These are phyloP conservation scores for Drosophila mercatorum DNA, from an alignment of 2,888 invertebrate genomes.

Conservation along the genomic window DNA sequence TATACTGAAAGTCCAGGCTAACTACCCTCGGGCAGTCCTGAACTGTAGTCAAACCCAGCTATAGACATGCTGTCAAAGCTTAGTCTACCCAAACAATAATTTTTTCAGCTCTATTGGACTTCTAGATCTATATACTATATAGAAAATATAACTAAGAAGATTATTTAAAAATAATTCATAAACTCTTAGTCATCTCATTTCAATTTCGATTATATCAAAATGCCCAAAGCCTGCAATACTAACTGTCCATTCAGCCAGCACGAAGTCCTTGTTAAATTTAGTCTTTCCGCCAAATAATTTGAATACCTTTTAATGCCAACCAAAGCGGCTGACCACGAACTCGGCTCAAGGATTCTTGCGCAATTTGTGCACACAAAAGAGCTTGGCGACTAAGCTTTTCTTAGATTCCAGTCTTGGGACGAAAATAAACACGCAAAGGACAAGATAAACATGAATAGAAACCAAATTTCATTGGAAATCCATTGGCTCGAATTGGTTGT, in stretches of 20 bases:
- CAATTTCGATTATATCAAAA: neutral
- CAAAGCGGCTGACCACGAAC: neutral
- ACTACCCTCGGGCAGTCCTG: too few species aligned
- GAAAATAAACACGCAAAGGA: slow-evolving; percentile 31
- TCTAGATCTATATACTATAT: too few species aligned
- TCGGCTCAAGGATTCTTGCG: slow-evolving; percentile 13
- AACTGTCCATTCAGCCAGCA: neutral
- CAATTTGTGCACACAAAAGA: slow-evolving; percentile 23
- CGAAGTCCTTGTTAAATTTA: neutral
- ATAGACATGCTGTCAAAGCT: too few species aligned
- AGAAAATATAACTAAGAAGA: neutral
- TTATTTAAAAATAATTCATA: too few species aligned
- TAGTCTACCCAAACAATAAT: too few species aligned
- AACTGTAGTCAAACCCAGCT: too few species aligned
- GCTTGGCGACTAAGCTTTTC: slow-evolving; percentile 16
- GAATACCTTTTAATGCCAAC: neutral
- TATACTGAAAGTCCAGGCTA: too few species aligned
- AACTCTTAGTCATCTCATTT: neutral
- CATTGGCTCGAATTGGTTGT: slow-evolving; percentile 11
- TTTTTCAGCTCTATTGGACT: too few species aligned
- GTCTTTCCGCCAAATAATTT: neutral
- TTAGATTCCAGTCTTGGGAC: neutral
- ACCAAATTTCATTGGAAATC: slow-evolving; percentile 25
- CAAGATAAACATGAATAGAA: slow-evolving; percentile 26
- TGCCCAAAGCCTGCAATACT: neutral